Conservation (phyloP, 2,113 vertebrate species). For the mouse (Mus musculus) region DNA sequence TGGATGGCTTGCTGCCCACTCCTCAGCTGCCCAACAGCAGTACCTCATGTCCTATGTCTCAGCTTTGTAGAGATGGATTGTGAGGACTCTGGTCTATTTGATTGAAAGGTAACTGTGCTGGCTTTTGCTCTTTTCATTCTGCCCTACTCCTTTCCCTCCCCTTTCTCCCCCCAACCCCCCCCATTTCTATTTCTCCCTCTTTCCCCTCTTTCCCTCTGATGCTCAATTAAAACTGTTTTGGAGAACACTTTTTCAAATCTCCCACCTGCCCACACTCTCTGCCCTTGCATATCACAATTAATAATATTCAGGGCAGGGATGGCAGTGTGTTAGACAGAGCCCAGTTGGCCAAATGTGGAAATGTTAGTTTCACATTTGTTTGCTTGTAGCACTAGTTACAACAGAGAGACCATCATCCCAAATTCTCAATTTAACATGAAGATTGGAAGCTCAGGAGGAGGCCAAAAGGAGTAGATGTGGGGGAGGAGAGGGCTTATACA, state of each 20-base stretch:
- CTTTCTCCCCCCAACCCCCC: no score
- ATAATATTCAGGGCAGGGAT: not conserved
- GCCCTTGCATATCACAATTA: accelerated
- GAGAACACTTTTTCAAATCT: not conserved
- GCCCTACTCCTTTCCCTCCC: not conserved
- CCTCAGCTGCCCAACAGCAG: not conserved
- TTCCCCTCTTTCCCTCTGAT: not conserved
- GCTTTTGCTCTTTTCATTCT: accelerated
- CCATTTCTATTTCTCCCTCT: not conserved
- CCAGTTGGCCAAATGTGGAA: not conserved
- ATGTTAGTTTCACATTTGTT: no score
- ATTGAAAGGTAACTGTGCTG: not conserved
- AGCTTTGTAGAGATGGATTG: not conserved
- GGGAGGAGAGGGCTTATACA: accelerated
- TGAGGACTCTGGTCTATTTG: not conserved
- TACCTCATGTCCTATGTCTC: not conserved
- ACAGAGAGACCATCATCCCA: not conserved
- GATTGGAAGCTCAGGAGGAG: not conserved
- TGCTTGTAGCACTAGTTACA: not conserved
- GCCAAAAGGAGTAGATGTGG: not conserved
- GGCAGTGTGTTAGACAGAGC: not conserved
- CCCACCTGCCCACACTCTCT: accelerated
- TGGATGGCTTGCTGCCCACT: not conserved
- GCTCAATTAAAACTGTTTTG: not conserved
- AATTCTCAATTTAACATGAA: not conserved